phyloP scores from a whole-genome alignment of 2,888 invertebrate species.

The Peribatodes rhomboidaria region DNA sequence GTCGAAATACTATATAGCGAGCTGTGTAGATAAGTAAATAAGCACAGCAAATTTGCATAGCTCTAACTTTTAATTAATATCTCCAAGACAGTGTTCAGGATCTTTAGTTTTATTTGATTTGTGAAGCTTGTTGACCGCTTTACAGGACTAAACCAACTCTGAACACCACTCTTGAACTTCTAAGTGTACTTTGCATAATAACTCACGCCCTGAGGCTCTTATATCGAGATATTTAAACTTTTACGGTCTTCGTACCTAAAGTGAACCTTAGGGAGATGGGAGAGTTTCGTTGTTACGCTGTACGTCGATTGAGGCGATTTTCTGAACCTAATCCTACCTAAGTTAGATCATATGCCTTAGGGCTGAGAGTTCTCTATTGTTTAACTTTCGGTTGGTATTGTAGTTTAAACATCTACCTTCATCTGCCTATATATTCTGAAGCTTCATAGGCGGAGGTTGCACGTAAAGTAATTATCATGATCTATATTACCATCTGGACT shows the following conservation, averaged over 20 bases:
- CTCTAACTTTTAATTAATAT: neutral
- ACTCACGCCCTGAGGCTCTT: constrained; percentile 13
- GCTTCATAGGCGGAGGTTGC: too few relatives aligned
- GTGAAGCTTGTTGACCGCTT: constrained; percentile 20
- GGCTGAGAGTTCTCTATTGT: neutral
- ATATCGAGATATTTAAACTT: constrained; percentile 32
- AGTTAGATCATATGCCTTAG: neutral
- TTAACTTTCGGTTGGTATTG: neutral
- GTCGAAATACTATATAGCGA: too few relatives aligned
- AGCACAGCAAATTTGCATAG: neutral
- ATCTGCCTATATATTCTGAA: too few relatives aligned
- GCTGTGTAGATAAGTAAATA: too few relatives aligned
- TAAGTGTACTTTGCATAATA: constrained; percentile 36
- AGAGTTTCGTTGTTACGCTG: constrained; percentile 5
- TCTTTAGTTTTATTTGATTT: constrained; percentile 14
- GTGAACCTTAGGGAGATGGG: constrained; percentile 8
- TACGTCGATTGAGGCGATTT: neutral
- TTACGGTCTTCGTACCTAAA: constrained; percentile 16
- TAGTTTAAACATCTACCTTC: too few relatives aligned
- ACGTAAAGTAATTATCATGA: too few relatives aligned
- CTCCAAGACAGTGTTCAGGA: neutral
- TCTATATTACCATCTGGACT: too few relatives aligned
- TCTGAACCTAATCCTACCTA: neutral
- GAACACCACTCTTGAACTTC: constrained; percentile 25
- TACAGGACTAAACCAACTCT: constrained; percentile 26